A percentile compares a stretch with the other conserved stretches of the same genome.
Conservation (phyloP, 2,113 vertebrate species). For the Lepisosteus oculatus region DNA sequence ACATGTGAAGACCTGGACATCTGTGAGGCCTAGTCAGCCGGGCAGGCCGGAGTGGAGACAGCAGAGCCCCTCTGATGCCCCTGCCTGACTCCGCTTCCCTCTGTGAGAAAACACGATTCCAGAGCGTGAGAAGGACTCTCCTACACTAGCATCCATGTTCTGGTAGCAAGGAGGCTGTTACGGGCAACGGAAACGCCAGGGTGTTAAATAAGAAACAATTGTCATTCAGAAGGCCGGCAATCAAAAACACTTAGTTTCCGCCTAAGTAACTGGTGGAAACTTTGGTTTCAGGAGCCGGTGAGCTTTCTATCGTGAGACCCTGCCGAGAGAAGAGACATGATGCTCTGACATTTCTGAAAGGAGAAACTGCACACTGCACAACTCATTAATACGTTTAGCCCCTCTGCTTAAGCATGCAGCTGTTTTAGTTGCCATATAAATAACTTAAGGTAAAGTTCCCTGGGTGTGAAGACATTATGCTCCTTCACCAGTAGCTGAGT, state of each 20-base stretch:
- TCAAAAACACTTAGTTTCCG: constrained; percentile 87
- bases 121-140: constrained; percentile 69
- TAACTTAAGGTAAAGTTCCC: constrained; percentile 77
- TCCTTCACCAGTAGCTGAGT: background rate
- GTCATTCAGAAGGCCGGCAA: constrained; percentile 81
- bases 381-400: constrained; percentile 83
- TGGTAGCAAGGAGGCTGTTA: constrained; percentile 67
- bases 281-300: constrained; percentile 76
- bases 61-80: constrained; percentile 2
- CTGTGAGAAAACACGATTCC: constrained; percentile 70
- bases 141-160: constrained; percentile 82
- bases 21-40: constrained; percentile 49
- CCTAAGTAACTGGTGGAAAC: constrained; percentile 80
- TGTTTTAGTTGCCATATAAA: constrained; percentile 76
- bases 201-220: constrained; percentile 83
- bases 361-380: constrained; percentile 79
- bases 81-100: background rate
- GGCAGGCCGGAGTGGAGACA: constrained; percentile 11
- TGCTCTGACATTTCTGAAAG: constrained; percentile 81
- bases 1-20: constrained; percentile 63
- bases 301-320: constrained; percentile 76
- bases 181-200: constrained; percentile 80
- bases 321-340: constrained; percentile 74
- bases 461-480: constrained; percentile 46
- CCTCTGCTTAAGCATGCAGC: constrained; percentile 74